Base-by-base conservation (phyloP, 2,113 vertebrate genomes). In the Xyrauchen texanus region DNA sequence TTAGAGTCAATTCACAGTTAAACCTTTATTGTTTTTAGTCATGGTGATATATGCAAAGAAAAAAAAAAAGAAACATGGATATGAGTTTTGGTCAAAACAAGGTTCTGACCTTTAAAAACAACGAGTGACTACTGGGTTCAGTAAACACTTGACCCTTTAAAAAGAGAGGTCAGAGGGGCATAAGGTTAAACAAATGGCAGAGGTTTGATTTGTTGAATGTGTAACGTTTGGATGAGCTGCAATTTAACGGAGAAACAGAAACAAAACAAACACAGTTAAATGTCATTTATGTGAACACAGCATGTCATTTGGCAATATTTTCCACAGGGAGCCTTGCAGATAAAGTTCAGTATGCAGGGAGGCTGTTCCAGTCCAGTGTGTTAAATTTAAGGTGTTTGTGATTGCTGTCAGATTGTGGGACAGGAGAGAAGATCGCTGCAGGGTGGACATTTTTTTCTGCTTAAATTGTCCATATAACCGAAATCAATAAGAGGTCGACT, bases 201-300 rank as follows among this genome's bases (percentile, higher is more conserved):
- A 9, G 11, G 66, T 16, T 55, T 73, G 12, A 51, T 55, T 57
- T 62, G 65, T 34, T 61, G 44, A 82, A 67, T 68, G 55, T 68
- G 68, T 55, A 74, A 45, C 34, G 44, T 67, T 75, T 42, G 46
- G 21, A 57, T 46, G 45, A 58, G 49, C 52, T 62, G 68, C 68
- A 82, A 53, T 72, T 79, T 73, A 65, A 62, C 42, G 0, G 44
- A 16, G 58, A 34, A 34, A 34, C n/a, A n/a, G 3, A 34, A 34
- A 34, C 21, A 34, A 34, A 34, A 34, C 21, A 34, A 1, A 34
- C 21, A 34, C 34, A 8, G 2, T 60, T 79, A 79, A 83, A 83
- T 83, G 65, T 79, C 71, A 83, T 51, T 57, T 15, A 70, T 69
- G 42, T 51, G 69, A 82, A 68, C 60, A 49, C 21, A 46, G 47